These are phyloP conservation scores for Tragelaphus scriptus DNA, from an alignment of 2,113 vertebrate species.

Conservation along the genomic window DNA sequence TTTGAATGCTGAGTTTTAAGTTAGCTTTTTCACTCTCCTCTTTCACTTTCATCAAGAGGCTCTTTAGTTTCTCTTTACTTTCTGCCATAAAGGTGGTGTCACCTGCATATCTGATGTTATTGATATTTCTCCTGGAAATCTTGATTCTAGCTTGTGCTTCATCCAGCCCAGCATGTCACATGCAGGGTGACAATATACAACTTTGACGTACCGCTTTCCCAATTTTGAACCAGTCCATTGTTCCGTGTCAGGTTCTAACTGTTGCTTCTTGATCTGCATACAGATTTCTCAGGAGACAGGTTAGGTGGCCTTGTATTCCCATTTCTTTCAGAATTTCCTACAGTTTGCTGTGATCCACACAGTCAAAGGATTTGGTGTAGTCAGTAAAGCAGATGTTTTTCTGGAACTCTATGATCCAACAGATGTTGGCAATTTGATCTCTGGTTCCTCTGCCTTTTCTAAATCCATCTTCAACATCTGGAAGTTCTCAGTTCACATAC, in stretches of 20 bases:
- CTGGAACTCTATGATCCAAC: neutral
- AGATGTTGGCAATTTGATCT: neutral
- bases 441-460: neutral
- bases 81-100: neutral
- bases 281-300: neutral
- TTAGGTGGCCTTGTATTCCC: neutral
- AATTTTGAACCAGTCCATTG: neutral
- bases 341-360: neutral
- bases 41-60: neutral
- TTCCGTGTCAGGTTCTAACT: neutral
- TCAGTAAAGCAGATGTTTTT: neutral
- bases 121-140: neutral
- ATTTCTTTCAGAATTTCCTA: neutral
- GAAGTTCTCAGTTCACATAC: neutral
- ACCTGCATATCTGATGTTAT: neutral
- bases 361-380: neutral
- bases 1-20: neutral
- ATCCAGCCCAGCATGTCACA: neutral
- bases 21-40: neutral
- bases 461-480: neutral
- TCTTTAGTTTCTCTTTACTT: neutral
- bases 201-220: neutral
- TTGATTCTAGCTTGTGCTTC: neutral
- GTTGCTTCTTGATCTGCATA: neutral
- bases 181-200: neutral